Percentiles rank a stretch among this genome's conserved stretches.
These are phyloP conservation scores for Nomada hirtipes DNA, from an alignment of 2,888 invertebrate species.

Conservation along the genomic window DNA sequence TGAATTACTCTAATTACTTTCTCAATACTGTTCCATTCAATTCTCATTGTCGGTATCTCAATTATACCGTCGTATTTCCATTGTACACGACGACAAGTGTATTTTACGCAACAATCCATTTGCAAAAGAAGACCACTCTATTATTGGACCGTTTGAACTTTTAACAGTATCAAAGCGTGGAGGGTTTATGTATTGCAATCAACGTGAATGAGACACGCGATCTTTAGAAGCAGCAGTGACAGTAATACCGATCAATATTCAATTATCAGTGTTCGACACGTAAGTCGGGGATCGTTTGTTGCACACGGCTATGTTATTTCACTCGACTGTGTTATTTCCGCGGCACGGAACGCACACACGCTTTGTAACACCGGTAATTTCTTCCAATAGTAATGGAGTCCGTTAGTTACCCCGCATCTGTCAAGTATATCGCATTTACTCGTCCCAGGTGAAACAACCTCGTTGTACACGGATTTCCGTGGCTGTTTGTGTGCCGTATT, in stretches of 20 bases:
- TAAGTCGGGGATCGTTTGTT: constrained; percentile 40
- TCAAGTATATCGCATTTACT: background rate
- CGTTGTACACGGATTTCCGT: no score
- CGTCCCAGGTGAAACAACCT: background rate
- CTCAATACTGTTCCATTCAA: no score
- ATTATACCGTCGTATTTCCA: no score
- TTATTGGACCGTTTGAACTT: constrained; percentile 8
- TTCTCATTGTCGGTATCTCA: no score
- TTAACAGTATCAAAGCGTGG: background rate
- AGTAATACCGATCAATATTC: constrained; percentile 48
- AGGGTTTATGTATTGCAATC: constrained; percentile 20
- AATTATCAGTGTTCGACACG: constrained; percentile 38
- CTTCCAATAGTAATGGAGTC: constrained; percentile 24
- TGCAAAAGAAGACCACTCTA: background rate
- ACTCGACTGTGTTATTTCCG: constrained; percentile 36
- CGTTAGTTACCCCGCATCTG: background rate
- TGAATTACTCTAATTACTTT: no score
- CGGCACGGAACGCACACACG: background rate
- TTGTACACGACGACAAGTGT: no score
- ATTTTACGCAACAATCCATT: background rate
- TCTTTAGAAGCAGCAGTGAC: constrained; percentile 29
- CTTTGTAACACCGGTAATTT: constrained; percentile 25
- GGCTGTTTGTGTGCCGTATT: background rate
- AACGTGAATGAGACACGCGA: constrained; percentile 11
- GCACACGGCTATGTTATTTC: constrained; percentile 35